These are phyloP conservation scores for Dromiciops gliroides DNA, from an alignment of 2,113 vertebrate species.

Conservation along the genomic window DNA sequence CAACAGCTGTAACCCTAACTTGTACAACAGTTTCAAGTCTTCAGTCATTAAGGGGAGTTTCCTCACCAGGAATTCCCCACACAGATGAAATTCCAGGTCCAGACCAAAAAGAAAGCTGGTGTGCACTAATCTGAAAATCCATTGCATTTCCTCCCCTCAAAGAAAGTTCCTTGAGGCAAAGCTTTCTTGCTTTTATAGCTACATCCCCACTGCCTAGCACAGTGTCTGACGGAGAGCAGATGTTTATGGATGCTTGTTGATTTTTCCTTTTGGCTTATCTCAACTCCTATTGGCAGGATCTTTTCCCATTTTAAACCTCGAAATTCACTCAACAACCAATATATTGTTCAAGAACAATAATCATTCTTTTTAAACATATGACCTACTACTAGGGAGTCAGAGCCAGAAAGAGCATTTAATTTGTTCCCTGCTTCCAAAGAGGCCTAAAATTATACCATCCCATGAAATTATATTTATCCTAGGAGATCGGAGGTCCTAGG, in stretches of 20 bases:
- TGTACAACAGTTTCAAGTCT: neutral
- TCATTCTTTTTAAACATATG: neutral
- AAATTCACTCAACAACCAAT: neutral
- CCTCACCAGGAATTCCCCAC: neutral
- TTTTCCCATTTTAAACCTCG: constrained; percentile 5
- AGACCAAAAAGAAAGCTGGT: neutral
- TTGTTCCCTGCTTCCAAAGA: neutral
- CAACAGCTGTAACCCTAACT: neutral
- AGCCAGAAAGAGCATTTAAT: neutral
- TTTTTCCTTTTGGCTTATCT: neutral
- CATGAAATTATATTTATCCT: neutral
- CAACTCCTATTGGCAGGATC: neutral
- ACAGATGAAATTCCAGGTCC: neutral
- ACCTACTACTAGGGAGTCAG: neutral
- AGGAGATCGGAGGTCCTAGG: neutral
- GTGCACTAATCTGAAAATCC: neutral
- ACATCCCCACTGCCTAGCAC: neutral
- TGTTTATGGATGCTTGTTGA: neutral
- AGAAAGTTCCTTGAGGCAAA: neutral
- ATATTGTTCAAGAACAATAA: neutral
- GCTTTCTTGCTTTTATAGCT: neutral
- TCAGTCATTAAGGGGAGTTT: neutral
- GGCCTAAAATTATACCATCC: neutral
- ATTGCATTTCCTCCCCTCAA: neutral
- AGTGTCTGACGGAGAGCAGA: neutral